A percentile compares a stretch with the other conserved stretches of the same genome.
These are phyloP conservation scores for Stratiolaelaps scimitus DNA, from an alignment of 1,140 invertebrate species.

Conservation along the genomic window DNA sequence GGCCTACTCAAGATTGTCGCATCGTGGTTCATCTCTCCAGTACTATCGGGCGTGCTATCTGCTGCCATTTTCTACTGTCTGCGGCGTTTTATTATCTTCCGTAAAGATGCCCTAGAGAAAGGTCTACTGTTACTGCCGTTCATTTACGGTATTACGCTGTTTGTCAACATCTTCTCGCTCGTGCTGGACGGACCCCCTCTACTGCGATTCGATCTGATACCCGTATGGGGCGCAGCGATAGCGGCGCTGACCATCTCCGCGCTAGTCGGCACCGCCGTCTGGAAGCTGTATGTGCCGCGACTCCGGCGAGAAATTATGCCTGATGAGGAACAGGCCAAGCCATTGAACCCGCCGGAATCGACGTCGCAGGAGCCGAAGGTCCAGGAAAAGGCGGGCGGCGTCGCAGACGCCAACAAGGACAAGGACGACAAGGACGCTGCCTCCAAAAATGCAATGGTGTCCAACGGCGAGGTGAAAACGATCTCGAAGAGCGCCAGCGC, in stretches of 20 bases:
- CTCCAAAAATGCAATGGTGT: no score
- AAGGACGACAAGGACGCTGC: no score
- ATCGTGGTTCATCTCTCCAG: slow-evolving; percentile 93
- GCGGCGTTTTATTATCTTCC: slow-evolving; percentile 54
- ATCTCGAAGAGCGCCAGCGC: slow-evolving; percentile 13
- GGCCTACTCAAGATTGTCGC: slow-evolving; percentile 54
- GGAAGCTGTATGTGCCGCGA: slow-evolving; percentile 10
- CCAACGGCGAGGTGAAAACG: no score
- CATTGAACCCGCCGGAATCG: not conserved
- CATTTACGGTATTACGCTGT: slow-evolving; percentile 80
- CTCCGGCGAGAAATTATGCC: not conserved
- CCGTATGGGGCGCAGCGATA: slow-evolving; percentile 64
- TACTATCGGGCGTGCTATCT: slow-evolving; percentile 79
- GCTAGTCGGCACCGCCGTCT: not conserved
- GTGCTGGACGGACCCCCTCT: slow-evolving; percentile 83
- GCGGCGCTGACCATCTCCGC: slow-evolving; percentile 53
- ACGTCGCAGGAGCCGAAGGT: not conserved
- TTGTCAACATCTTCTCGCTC: slow-evolving; percentile 84
- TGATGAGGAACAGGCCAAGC: slow-evolving; percentile 17
- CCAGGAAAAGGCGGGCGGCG: no score
- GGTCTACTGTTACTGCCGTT: slow-evolving; percentile 73
- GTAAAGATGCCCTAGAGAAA: slow-evolving; percentile 61
- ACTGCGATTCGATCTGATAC: slow-evolving; percentile 72
- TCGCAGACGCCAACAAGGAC: no score
- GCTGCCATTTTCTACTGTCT: slow-evolving; percentile 65